These are phyloP conservation scores for Nephrocerus scutellatus DNA, from an alignment of 2,888 invertebrate species.

Conservation along the genomic window DNA sequence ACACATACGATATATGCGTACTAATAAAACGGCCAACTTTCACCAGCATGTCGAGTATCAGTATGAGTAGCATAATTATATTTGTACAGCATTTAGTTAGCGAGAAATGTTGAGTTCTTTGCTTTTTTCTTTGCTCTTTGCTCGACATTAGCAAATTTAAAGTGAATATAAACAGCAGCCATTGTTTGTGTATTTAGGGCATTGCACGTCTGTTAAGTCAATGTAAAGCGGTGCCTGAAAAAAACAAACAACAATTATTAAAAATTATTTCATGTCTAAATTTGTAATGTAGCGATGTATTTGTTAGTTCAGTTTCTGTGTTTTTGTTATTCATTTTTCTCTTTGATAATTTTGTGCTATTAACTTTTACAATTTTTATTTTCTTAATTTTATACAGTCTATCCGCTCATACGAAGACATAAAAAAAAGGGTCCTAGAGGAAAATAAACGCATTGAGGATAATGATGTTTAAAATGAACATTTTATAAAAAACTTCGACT, in stretches of 20 bases:
- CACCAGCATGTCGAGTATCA: too few relatives aligned
- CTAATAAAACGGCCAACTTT: too few relatives aligned
- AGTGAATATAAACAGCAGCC: too few relatives aligned
- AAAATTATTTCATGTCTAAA: background rate
- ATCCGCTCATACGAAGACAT: conserved; percentile 44
- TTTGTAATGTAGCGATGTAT: conserved; percentile 1
- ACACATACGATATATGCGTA: too few relatives aligned
- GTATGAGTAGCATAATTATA: too few relatives aligned
- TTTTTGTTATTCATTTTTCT: conserved; percentile 1
- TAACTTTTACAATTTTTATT: background rate
- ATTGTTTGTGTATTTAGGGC: too few relatives aligned
- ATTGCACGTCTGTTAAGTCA: too few relatives aligned
- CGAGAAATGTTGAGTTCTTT: too few relatives aligned
- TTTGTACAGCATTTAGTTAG: too few relatives aligned
- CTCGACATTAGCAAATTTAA: too few relatives aligned
- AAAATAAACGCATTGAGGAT: conserved; percentile 32
- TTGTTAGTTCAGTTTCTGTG: background rate
- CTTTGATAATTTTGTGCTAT: conserved; percentile 1
- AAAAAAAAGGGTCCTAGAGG: conserved; percentile 35
- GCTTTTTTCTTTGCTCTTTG: too few relatives aligned
- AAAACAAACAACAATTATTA: background rate
- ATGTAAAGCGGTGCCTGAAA: background rate
- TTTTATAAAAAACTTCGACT: too few relatives aligned
- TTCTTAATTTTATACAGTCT: conserved; percentile 26
- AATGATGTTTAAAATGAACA: conserved; percentile 32